A percentile compares a stretch with the other conserved stretches of the same genome.
Conservation (phyloP, 1,140 invertebrate genomes). For the Samia ricini region DNA sequence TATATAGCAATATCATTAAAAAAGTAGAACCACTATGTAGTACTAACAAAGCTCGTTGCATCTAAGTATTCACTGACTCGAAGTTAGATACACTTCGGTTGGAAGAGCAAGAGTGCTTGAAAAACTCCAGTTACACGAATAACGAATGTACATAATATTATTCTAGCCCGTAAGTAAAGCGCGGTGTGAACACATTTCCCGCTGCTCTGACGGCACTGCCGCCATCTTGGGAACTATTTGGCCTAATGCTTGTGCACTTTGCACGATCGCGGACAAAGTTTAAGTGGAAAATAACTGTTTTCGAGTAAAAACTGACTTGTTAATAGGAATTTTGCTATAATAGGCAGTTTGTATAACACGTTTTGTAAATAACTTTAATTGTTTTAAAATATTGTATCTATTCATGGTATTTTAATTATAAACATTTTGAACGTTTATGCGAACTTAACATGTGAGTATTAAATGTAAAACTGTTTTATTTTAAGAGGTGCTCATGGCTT, state of each 20-base stretch:
- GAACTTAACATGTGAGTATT: too few relatives aligned
- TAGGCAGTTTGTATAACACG: not conserved
- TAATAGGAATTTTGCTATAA: not conserved
- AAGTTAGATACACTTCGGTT: not conserved
- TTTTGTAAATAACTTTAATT: too few relatives aligned
- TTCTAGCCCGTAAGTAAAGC: slow-evolving; percentile 40
- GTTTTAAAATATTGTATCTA: too few relatives aligned
- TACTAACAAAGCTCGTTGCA: not conserved
- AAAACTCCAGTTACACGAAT: slow-evolving; percentile 45
- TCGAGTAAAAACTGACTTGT: not conserved
- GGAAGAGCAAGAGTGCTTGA: slow-evolving; percentile 39
- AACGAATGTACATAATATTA: slow-evolving; percentile 69
- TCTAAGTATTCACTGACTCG: not conserved
- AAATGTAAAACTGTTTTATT: too few relatives aligned
- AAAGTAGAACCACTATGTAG: not conserved
- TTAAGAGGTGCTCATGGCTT: too few relatives aligned
- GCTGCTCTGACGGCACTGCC: slow-evolving; percentile 48
- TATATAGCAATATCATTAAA: not conserved
- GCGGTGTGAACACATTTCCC: slow-evolving; percentile 68
- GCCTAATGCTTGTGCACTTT: slow-evolving; percentile 53
- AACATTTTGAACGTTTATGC: too few relatives aligned
- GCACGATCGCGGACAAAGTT: slow-evolving; percentile 30
- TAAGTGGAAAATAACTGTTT: slow-evolving; percentile 19
- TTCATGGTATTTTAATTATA: too few relatives aligned
- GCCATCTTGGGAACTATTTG: slow-evolving; percentile 68